Conservation (phyloP, 1,140 invertebrate genomes). For the Pachyrhynchus sulphureomaculatus region DNA sequence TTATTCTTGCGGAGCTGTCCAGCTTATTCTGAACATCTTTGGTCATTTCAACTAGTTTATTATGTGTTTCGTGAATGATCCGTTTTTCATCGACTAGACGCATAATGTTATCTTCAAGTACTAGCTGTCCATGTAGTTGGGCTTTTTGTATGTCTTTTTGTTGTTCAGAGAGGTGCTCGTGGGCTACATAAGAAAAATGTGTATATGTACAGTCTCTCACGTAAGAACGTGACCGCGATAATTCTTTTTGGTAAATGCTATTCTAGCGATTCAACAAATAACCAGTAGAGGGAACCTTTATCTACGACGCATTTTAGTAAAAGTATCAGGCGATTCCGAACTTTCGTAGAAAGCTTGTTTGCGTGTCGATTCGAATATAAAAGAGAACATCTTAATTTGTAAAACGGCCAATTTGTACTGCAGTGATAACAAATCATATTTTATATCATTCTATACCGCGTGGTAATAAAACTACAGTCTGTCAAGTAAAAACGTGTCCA, state of each 20-base stretch:
- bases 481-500: too few relatives aligned
- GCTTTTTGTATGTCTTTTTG: conserved; percentile 58
- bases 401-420: too few relatives aligned
- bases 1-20: conserved; percentile 56
- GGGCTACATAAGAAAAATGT: conserved; percentile 42
- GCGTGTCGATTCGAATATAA: too few relatives aligned
- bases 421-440: too few relatives aligned
- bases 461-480: too few relatives aligned
- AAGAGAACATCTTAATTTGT: too few relatives aligned
- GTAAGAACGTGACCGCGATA: too few relatives aligned
- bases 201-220: not conserved
- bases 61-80: conserved; percentile 61
- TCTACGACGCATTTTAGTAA: too few relatives aligned
- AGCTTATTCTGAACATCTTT: conserved; percentile 60
- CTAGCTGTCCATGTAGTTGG: conserved; percentile 55
- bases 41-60: conserved; percentile 58
- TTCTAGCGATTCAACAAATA: too few relatives aligned
- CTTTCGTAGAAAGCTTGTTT: not conserved
- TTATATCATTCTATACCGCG: too few relatives aligned
- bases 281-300: too few relatives aligned
- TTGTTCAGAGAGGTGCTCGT: conserved; percentile 57
- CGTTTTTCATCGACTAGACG: conserved; percentile 62
- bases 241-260: too few relatives aligned
- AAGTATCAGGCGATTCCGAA: not conserved
- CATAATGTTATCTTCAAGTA: conserved; percentile 59